phyloP scores from a whole-genome alignment of 23 tunicate genomes.

The Botrylloides violaceus region DNA sequence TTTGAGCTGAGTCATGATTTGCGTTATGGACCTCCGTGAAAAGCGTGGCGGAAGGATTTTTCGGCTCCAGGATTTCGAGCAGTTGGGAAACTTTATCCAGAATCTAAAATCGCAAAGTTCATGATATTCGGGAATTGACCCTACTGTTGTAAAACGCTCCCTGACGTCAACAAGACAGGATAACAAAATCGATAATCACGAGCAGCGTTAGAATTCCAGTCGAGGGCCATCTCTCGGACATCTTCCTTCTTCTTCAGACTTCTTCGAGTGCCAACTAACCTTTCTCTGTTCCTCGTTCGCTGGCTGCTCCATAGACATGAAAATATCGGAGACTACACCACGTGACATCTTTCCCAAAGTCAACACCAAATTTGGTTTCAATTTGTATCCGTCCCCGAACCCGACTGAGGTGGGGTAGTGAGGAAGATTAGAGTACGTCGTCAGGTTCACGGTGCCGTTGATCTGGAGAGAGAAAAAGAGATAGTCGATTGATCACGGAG shows the following conservation, averaged over 20 bases:
- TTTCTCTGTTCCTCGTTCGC: constrained; percentile 18
- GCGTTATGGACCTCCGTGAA: not conserved
- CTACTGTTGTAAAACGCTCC: no score
- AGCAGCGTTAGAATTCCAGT: no score
- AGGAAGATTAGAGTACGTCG: constrained; percentile 25
- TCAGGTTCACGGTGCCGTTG: constrained; percentile 35
- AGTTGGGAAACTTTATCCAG: not conserved
- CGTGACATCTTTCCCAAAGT: constrained; percentile 17
- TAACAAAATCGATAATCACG: no score
- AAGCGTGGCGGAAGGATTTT: not conserved
- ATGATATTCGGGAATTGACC: no score
- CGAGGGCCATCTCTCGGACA: no score
- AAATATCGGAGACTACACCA: constrained; percentile 26
- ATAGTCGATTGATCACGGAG: no score
- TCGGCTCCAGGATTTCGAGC: not conserved
- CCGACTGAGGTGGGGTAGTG: constrained; percentile 28
- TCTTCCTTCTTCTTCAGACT: no score
- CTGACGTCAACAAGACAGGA: no score
- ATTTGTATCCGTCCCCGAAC: constrained; percentile 22
- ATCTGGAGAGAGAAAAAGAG: no score
- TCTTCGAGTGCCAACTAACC: no score
- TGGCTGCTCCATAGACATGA: constrained; percentile 33
- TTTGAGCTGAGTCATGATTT: not conserved
- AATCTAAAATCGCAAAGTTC: no score
- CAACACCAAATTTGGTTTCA: constrained; percentile 7